Conservation (phyloP, 2,113 vertebrate species). For the Myxocyprinus asiaticus region DNA sequence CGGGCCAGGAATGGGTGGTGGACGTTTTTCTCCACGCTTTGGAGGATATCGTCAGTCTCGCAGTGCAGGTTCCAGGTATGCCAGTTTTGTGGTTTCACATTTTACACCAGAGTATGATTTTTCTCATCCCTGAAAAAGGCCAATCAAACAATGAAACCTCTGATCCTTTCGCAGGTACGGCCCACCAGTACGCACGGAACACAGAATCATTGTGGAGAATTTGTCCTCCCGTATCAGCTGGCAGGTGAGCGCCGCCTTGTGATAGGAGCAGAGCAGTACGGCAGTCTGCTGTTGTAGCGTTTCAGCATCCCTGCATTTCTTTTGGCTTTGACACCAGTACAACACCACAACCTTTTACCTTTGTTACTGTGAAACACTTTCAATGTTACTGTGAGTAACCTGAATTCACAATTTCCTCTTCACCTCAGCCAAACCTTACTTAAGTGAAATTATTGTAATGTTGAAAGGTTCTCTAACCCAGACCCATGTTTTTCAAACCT, state of each 20-base stretch:
- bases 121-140: not conserved
- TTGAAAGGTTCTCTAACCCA: slow-evolving; percentile 71
- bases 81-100: not conserved
- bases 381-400: not conserved
- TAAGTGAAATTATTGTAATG: slow-evolving; percentile 42
- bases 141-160: not conserved
- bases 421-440: slow-evolving; percentile 20
- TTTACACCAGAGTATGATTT: not conserved
- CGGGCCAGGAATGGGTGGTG: slow-evolving; percentile 71
- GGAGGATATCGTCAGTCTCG: slow-evolving; percentile 83
- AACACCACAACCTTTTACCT: not conserved
- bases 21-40: slow-evolving; percentile 80
- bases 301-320: slow-evolving; percentile 37
- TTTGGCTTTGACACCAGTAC: slow-evolving; percentile 12
- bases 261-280: not conserved
- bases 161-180: slow-evolving; percentile 74
- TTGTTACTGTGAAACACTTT: not conserved
- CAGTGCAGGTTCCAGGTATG: slow-evolving; percentile 82
- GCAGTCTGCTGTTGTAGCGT: slow-evolving; percentile 7
- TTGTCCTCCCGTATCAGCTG: slow-evolving; percentile 89
- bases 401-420: not conserved
- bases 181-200: slow-evolving; percentile 86
- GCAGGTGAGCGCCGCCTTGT: slow-evolving; percentile 80
- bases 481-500: slow-evolving; percentile 73
- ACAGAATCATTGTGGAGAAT: slow-evolving; percentile 90